Percentiles rank a stretch among this genome's conserved stretches.
Conservation (phyloP, 2,888 invertebrate species). For the Spodoptera picta region DNA sequence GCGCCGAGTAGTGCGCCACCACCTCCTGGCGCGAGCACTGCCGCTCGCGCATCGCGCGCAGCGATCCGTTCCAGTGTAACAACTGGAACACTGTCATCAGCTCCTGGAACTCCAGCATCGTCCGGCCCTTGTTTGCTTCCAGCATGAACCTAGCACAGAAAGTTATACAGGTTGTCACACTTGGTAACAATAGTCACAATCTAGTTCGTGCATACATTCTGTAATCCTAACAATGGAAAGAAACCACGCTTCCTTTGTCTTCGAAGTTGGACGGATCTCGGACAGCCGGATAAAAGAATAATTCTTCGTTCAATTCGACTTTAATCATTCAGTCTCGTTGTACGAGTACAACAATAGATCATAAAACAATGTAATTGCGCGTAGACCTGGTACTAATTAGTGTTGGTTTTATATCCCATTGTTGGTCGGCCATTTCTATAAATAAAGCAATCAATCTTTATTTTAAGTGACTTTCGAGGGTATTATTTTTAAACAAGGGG, state of each 20-base stretch:
- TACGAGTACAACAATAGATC: conserved; percentile 36
- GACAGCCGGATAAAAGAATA: conserved; percentile 49
- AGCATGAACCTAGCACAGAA: conserved; percentile 90
- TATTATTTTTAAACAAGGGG: no score
- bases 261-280: conserved; percentile 29
- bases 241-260: conserved; percentile 45
- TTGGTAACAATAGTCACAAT: conserved; percentile 13
- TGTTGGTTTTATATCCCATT: conserved; percentile 14
- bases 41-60: conserved; percentile 97
- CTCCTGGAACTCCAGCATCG: conserved; percentile 98
- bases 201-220: conserved; percentile 31
- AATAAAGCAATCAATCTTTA: conserved; percentile 14
- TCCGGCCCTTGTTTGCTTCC: conserved; percentile 95
- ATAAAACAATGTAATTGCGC: conserved; percentile 26
- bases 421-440: conserved; percentile 20
- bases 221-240: conserved; percentile 35
- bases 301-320: conserved; percentile 35
- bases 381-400: conserved; percentile 25
- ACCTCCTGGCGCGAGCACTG: conserved; percentile 97
- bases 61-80: conserved; percentile 98
- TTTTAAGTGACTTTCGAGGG: background rate
- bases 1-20: conserved; percentile 97
- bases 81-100: conserved; percentile 99
- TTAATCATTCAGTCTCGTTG: conserved; percentile 21
- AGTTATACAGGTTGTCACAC: conserved; percentile 9